Conservation (phyloP, 2,888 invertebrate species). For the Amblyjoppa proteus region DNA sequence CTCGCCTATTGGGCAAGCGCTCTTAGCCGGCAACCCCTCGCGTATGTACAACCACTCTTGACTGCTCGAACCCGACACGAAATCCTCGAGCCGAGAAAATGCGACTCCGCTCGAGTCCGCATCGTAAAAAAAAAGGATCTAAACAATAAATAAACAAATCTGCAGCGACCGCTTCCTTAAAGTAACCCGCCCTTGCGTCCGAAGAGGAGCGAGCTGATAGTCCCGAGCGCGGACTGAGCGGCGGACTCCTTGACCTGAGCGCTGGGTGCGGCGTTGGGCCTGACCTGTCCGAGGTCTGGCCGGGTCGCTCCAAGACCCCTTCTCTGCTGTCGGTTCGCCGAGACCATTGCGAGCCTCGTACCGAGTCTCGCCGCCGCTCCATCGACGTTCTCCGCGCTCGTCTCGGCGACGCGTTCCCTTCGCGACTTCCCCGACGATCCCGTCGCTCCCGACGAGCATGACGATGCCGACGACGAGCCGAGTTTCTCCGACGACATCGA, state of each 20-base stretch:
- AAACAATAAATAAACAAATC: too few species aligned
- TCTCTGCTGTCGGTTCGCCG: slow-evolving; percentile 86
- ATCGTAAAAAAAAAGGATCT: too few species aligned
- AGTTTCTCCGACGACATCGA: slow-evolving; percentile 83
- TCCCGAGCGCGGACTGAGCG: slow-evolving; percentile 89
- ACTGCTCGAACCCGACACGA: too few species aligned
- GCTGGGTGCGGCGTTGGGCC: slow-evolving; percentile 70
- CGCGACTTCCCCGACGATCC: slow-evolving; percentile 60
- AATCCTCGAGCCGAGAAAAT: too few species aligned
- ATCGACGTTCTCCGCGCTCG: slow-evolving; percentile 84
- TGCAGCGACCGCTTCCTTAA: slow-evolving; percentile 81
- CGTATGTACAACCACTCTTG: too few species aligned
- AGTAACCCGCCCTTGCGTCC: slow-evolving; percentile 94
- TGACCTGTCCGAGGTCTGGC: slow-evolving; percentile 88
- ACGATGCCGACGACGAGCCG: slow-evolving; percentile 74
- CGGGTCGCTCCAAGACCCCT: slow-evolving; percentile 86
- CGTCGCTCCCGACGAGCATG: slow-evolving; percentile 71
- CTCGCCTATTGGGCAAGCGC: too few species aligned
- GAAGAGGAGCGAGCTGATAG: slow-evolving; percentile 92
- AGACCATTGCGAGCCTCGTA: slow-evolving; percentile 81
- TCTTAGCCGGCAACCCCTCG: too few species aligned
- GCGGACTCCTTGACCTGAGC: slow-evolving; percentile 78
- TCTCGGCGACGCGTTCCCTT: slow-evolving; percentile 76
- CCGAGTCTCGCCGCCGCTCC: slow-evolving; percentile 86
- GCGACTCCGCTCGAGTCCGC: too few species aligned